These are phyloP conservation scores for Helobdella robusta DNA, from an alignment of 2,888 invertebrate species.

Conservation along the genomic window DNA sequence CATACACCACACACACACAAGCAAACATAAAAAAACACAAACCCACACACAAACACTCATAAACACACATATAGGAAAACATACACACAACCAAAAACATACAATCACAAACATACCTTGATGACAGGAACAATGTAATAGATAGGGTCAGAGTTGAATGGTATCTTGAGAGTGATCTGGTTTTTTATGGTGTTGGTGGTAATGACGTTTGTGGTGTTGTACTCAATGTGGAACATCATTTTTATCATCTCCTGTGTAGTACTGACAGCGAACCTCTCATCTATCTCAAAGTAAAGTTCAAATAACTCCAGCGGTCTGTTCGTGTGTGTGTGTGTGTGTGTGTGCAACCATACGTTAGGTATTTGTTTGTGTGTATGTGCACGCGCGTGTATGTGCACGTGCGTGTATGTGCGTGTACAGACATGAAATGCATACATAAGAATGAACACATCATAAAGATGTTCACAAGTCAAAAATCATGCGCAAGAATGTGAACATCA, in stretches of 20 bases:
- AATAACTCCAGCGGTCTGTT: constrained; percentile 1
- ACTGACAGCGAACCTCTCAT: constrained; percentile 8
- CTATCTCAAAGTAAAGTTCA: constrained; percentile 6
- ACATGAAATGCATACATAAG: too few relatives aligned
- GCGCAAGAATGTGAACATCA: too few relatives aligned
- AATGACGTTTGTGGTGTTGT: constrained; percentile 12
- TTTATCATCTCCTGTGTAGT: neutral
- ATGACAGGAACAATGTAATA: constrained; percentile 18
- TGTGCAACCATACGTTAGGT: too few relatives aligned
- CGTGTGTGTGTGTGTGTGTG: too few relatives aligned
- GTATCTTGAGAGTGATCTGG: constrained; percentile 13
- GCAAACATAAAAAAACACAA: too few relatives aligned
- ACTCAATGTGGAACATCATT: constrained; percentile 11
- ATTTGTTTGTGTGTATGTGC: too few relatives aligned
- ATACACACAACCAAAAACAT: neutral
- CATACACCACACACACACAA: too few relatives aligned
- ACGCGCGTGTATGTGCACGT: too few relatives aligned
- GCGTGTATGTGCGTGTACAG: too few relatives aligned
- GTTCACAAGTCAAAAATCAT: too few relatives aligned
- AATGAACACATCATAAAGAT: too few relatives aligned
- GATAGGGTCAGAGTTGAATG: constrained; percentile 5
- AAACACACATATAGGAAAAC: neutral
- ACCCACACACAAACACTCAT: neutral
- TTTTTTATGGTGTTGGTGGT: constrained; percentile 15
- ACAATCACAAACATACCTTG: constrained; percentile 12